phyloP scores from a whole-genome alignment of 2,113 vertebrate genomes.

The Panurus biarmicus region DNA sequence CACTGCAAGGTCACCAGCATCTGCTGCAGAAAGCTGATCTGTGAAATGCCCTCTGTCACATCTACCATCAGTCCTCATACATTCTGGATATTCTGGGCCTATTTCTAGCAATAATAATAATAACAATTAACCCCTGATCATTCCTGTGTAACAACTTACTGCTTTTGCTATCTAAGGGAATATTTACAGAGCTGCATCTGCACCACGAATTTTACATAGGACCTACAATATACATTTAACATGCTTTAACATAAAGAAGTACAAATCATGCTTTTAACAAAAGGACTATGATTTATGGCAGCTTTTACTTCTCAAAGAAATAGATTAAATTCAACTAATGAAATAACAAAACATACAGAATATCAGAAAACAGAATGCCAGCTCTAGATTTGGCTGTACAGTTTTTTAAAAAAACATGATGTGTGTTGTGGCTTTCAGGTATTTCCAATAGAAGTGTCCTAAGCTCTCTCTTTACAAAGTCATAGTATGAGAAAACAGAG shows the following conservation, averaged over 20 bases:
- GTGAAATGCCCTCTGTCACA: not conserved
- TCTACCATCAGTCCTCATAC: not conserved
- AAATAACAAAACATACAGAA: not conserved
- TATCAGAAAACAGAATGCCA: rapidly evolving
- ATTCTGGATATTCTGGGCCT: not conserved
- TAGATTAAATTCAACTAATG: not conserved
- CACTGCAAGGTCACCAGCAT: not conserved
- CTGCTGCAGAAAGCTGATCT: not conserved
- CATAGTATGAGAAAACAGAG: not conserved
- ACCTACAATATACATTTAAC: not conserved
- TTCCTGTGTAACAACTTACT: not conserved
- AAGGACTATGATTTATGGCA: not conserved
- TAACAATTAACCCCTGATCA: not conserved
- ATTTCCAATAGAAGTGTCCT: not conserved
- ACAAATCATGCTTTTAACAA: not conserved
- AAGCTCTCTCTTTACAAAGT: not conserved
- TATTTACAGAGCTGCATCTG: not conserved
- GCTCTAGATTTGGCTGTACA: not conserved
- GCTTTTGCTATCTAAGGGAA: not conserved
- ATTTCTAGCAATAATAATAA: not conserved
- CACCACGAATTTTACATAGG: rapidly evolving
- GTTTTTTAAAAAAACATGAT: not conserved
- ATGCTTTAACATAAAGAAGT: not conserved
- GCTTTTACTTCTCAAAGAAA: not conserved
- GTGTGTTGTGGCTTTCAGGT: not conserved